Percentiles rank a stretch among this genome's conserved stretches.
Evolutionary conservation across 1,140 invertebrate species (phyloP).

Genomic region (Drosophila neocordata): DNA sequence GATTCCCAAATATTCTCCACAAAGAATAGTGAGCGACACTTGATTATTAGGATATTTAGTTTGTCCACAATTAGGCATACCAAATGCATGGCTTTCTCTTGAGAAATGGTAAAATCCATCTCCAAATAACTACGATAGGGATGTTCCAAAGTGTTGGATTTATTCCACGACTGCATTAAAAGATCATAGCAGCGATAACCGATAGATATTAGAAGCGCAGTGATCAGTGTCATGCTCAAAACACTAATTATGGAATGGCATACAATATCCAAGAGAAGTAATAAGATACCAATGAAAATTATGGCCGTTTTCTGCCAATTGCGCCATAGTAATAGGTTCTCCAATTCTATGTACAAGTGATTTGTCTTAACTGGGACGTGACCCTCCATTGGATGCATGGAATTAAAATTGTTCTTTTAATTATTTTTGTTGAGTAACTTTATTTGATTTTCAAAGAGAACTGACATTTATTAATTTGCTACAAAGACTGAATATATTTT

Average conservation of each 20-base stretch:
- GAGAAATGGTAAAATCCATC: slow-evolving; percentile 39
- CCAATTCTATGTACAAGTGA: not conserved
- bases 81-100: slow-evolving; percentile 36
- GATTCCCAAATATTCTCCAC: slow-evolving; percentile 52
- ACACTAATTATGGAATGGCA: slow-evolving; percentile 62
- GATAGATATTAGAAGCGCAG: slow-evolving; percentile 30
- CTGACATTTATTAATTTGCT: slow-evolving; percentile 4
- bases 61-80: slow-evolving; percentile 26
- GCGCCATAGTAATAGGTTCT: slow-evolving; percentile 54
- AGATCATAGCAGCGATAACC: slow-evolving; percentile 32
- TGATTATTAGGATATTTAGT: slow-evolving; percentile 33
- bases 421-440: not conserved
- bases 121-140: slow-evolving; percentile 17
- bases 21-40: slow-evolving; percentile 32
- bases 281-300: slow-evolving; percentile 29
- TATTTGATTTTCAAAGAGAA: not conserved
- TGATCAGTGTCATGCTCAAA: slow-evolving; percentile 51
- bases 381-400: not conserved
- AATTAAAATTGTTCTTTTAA: not conserved
- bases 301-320: slow-evolving; percentile 39
- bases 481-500: slow-evolving; percentile 1
- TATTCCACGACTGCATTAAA: slow-evolving; percentile 22
- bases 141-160: slow-evolving; percentile 21
- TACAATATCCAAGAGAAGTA: slow-evolving; percentile 48
- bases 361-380: not conserved